Conservation (phyloP, 2,113 vertebrate species). For the Dolichallabes microphthalmus region DNA sequence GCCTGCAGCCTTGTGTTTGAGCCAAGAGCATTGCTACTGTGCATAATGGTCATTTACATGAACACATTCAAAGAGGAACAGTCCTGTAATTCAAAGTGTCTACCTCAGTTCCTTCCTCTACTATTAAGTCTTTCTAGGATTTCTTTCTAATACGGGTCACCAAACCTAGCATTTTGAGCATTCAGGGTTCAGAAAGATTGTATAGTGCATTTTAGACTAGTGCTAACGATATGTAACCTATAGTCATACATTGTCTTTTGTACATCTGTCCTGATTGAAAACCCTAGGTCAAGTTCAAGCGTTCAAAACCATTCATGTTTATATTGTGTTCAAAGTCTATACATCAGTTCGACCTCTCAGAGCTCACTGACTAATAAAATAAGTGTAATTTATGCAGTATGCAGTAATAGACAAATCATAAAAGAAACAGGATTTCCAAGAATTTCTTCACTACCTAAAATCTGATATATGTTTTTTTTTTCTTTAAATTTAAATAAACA, state of each 20-base stretch:
- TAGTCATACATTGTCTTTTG: not conserved
- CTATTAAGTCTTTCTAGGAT: slow-evolving; percentile 24
- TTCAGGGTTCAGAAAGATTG: slow-evolving; percentile 1
- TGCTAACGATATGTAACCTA: not conserved
- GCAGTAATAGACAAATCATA: too few species aligned
- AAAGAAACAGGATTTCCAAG: not conserved
- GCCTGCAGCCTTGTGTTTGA: not conserved
- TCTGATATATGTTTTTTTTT: not conserved
- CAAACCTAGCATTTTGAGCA: slow-evolving; percentile 1
- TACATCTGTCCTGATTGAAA: not conserved
- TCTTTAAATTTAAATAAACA: not conserved
- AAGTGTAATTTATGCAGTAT: not conserved
- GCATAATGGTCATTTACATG: not conserved
- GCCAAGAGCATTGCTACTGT: not conserved
- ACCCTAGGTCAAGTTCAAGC: not conserved
- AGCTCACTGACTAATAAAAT: not conserved
- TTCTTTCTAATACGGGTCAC: slow-evolving; percentile 12
- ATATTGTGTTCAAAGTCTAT: not conserved
- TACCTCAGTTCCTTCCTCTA: slow-evolving; percentile 19
- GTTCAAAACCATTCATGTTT: not conserved
- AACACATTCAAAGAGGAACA: slow-evolving; percentile 14
- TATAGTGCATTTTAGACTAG: not conserved
- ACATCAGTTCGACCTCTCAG: not conserved
- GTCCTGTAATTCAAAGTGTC: slow-evolving; percentile 39
- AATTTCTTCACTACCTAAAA: not conserved